Evolutionary conservation across 1,140 invertebrate species (phyloP).

Genomic region (Dendroctonus valens): DNA sequence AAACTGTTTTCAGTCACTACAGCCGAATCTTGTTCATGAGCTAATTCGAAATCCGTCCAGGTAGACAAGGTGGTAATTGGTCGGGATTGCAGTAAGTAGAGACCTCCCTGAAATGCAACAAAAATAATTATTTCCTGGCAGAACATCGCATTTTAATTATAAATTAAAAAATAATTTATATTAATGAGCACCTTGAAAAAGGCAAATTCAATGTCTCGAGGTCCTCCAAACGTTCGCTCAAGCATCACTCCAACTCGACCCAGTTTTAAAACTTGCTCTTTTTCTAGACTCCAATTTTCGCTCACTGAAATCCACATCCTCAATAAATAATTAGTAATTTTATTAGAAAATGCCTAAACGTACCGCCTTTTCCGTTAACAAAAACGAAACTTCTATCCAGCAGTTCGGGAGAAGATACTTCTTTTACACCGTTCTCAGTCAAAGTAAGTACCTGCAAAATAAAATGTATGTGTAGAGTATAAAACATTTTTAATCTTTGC

Average conservation of each 20-base stretch:
- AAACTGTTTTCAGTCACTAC: constrained; percentile 57
- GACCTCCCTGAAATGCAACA: constrained; percentile 49
- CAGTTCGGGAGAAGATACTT: constrained; percentile 48
- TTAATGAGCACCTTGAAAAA: constrained; percentile 49
- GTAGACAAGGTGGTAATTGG: constrained; percentile 68
- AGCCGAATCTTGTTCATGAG: constrained; percentile 69
- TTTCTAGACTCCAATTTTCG: constrained; percentile 53
- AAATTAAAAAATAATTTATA: neutral
- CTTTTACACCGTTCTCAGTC: constrained; percentile 44
- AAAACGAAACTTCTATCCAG: constrained; percentile 22
- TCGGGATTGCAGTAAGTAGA: constrained; percentile 70
- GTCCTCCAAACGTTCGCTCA: constrained; percentile 63
- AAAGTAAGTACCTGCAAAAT: constrained; percentile 51
- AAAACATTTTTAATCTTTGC: neutral
- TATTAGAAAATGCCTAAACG: neutral
- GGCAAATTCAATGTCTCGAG: constrained; percentile 78
- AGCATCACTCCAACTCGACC: constrained; percentile 59
- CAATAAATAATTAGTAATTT: constrained; percentile 8
- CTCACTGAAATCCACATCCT: neutral
- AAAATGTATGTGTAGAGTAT: neutral
- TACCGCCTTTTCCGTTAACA: constrained; percentile 8
- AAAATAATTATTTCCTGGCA: neutral
- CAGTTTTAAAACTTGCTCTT: constrained; percentile 54
- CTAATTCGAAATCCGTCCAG: constrained; percentile 71
- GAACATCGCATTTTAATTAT: constrained; percentile 7